Conservation (phyloP, 2,888 invertebrate species). For the Microplitis manilae region DNA sequence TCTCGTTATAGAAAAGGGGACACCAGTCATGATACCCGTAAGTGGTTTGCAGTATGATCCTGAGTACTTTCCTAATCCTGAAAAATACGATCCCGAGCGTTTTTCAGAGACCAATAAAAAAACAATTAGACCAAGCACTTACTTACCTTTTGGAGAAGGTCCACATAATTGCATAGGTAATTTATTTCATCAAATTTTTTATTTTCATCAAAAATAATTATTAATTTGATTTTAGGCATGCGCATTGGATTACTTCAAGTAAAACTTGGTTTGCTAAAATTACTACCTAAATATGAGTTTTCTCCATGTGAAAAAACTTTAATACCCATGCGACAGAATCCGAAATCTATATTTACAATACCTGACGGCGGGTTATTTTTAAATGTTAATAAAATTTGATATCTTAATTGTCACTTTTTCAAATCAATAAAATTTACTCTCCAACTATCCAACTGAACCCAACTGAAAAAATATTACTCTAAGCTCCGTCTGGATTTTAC, state of each 20-base stretch:
- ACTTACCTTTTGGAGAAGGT: too few species aligned
- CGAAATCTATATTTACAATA: conserved; percentile 50
- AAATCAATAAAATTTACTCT: too few species aligned
- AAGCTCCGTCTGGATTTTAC: too few species aligned
- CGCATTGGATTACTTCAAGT: conserved; percentile 61
- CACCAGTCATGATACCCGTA: conserved; percentile 64
- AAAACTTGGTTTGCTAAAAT: conserved; percentile 58
- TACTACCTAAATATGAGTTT: conserved; percentile 59
- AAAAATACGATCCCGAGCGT: conserved; percentile 70
- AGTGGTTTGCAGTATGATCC: conserved; percentile 67
- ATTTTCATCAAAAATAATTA: not conserved
- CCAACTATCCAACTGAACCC: too few species aligned
- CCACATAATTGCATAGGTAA: conserved; percentile 68
- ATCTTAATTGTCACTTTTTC: not conserved
- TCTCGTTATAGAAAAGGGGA: conserved; percentile 62
- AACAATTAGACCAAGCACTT: conserved; percentile 55
- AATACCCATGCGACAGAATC: conserved; percentile 55
- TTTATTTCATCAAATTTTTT: not conserved
- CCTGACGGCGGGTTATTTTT: conserved; percentile 54
- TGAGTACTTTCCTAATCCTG: conserved; percentile 67
- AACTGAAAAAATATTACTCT: too few species aligned
- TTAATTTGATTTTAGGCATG: conserved; percentile 52
- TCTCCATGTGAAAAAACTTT: conserved; percentile 54
- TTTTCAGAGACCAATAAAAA: conserved; percentile 66
- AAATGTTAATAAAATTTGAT: conserved; percentile 50